Conservation (phyloP, 1,140 invertebrate genomes). For the Eupeodes corollae region DNA sequence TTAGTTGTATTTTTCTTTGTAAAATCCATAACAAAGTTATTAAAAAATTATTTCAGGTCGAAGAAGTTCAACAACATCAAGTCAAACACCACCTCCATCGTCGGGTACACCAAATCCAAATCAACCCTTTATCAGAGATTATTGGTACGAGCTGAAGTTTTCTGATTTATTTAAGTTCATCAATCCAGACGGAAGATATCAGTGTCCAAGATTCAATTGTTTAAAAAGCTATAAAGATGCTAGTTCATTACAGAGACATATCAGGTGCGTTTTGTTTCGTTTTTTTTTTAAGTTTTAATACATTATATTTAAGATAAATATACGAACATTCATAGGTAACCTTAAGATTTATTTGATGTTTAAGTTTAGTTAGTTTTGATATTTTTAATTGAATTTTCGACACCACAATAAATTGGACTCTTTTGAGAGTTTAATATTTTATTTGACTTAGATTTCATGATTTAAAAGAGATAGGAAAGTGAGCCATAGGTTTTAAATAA, state of each 20-base stretch:
- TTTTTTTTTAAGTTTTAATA: not conserved
- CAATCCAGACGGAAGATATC: constrained; percentile 36
- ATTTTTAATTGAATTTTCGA: no score
- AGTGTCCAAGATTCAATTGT: constrained; percentile 37
- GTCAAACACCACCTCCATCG: constrained; percentile 33
- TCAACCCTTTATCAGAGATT: constrained; percentile 30
- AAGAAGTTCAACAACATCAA: constrained; percentile 9
- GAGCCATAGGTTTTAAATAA: no score
- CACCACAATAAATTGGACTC: no score
- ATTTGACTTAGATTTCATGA: no score
- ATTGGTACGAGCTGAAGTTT: constrained; percentile 37
- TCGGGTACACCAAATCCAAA: constrained; percentile 14
- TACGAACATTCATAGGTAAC: no score
- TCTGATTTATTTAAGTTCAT: constrained; percentile 36
- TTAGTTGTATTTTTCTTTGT: no score
- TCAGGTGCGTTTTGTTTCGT: constrained; percentile 36
- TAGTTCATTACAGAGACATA: constrained; percentile 41
- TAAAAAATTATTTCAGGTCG: not conserved
- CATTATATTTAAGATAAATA: constrained; percentile 4
- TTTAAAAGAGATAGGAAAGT: no score
- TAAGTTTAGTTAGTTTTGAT: no score
- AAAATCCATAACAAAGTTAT: not conserved
- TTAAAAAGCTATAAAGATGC: constrained; percentile 37
- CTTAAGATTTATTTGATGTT: no score
- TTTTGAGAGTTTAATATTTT: no score